Percentiles rank a stretch among this genome's conserved stretches.
phyloP scores from a whole-genome alignment of 2,888 invertebrate genomes.

The Dolichomitus sp. region DNA sequence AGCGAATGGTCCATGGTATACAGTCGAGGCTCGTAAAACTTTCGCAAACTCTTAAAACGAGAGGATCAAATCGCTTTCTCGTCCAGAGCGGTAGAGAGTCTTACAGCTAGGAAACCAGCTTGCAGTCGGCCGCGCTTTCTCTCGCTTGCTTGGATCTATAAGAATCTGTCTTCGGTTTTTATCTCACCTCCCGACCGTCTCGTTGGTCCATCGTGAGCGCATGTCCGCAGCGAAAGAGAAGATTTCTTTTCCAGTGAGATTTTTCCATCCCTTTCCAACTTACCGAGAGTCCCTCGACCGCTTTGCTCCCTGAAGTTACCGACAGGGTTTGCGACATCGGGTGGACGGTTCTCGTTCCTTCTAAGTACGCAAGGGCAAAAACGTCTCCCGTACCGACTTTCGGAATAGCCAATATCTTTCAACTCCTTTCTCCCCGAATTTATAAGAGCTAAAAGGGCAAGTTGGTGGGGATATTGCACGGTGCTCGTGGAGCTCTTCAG shows the following conservation, averaged over 20 bases:
- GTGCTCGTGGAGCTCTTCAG: conserved; percentile 35
- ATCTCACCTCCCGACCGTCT: conserved; percentile 43
- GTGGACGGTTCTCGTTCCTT: conserved; percentile 36
- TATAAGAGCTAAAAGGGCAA: conserved; percentile 68
- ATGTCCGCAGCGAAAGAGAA: conserved; percentile 18
- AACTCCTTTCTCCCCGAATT: conserved; percentile 68
- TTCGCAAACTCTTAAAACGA: conserved; percentile 36
- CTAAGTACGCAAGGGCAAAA: conserved; percentile 53
- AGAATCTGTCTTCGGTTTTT: conserved; percentile 51
- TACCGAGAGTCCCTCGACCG: conserved; percentile 5
- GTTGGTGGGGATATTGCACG: conserved; percentile 73
- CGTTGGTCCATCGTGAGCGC: conserved; percentile 55
- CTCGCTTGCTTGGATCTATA: conserved; percentile 30
- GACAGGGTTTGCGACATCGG: conserved; percentile 39
- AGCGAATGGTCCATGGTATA: conserved; percentile 14
- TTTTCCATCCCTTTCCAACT: conserved; percentile 2
- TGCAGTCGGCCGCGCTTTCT: not conserved
- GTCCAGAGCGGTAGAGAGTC: not conserved
- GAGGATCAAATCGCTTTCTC: conserved; percentile 47
- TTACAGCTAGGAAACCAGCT: conserved; percentile 10
- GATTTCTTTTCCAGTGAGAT: conserved; percentile 35
- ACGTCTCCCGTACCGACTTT: conserved; percentile 62
- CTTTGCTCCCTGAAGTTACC: conserved; percentile 42
- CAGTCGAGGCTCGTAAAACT: conserved; percentile 28
- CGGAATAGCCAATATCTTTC: conserved; percentile 74